phyloP scores from a whole-genome alignment of 2,113 vertebrate genomes.

The Mesoclemmys tuberculata region DNA sequence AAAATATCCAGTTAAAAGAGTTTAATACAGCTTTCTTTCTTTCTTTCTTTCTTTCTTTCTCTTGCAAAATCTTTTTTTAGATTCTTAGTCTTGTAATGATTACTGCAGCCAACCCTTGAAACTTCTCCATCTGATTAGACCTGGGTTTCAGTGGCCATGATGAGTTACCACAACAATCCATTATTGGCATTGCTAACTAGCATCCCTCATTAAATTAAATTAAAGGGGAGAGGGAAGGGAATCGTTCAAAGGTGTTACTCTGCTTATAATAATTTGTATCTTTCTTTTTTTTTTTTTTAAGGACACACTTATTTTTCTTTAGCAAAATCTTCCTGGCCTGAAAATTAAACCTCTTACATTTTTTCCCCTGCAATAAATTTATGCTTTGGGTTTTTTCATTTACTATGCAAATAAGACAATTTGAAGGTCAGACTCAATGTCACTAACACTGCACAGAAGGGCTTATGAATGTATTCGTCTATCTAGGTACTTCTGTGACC shows the following conservation, averaged over 20 bases:
- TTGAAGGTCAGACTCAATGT: slow-evolving; percentile 36
- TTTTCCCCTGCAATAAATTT: neutral
- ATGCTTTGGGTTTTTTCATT: slow-evolving; percentile 16
- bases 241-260: neutral
- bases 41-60: neutral
- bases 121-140: slow-evolving; percentile 5
- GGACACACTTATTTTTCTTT: slow-evolving; percentile 16
- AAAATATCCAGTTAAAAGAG: slow-evolving; percentile 17
- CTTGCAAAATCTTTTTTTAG: neutral
- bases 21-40: neutral
- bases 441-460: neutral
- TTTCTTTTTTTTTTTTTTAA: slow-evolving; percentile 28
- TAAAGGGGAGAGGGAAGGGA: neutral
- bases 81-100: neutral
- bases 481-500: neutral
- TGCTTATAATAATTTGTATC: slow-evolving; percentile 25
- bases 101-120: neutral
- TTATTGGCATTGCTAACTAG: slow-evolving; percentile 28
- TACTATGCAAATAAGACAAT: slow-evolving; percentile 2
- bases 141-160: neutral
- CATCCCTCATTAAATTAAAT: slow-evolving; percentile 40
- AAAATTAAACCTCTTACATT: slow-evolving; percentile 25
- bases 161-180: neutral
- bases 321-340: neutral
- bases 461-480: neutral